Evolutionary conservation across 92 coral and sea anemone species (phyloP), one percentile per base, ranked within the genome.

Genomic region (Virgularia gustaviana): DNA sequence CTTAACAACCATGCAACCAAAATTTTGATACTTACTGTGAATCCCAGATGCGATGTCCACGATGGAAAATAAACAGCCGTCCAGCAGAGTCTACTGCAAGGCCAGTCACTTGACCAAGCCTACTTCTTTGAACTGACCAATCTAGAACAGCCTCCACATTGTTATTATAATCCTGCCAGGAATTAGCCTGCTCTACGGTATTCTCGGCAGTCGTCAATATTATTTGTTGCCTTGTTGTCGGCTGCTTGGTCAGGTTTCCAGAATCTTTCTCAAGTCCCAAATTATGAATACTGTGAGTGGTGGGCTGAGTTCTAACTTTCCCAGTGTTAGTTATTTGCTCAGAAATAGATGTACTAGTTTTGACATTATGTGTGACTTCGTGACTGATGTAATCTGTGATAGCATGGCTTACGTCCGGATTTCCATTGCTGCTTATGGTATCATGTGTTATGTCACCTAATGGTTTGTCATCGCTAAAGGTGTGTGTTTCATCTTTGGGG

Each of bases 101-200:
- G 9, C 96, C 99, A 3, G 90, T 81, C 42, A 94, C 96, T 72
- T 89, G 94, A 0, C 99, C 99, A 19, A 94, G 85, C 55, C 76
- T 73, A 33, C 60, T 52, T 5, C 28, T 38, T 11, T 38, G 44
- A 19, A 61, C 60, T 4, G 87, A 65, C 99, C 99, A 94, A n/a
- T 71, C 61, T n/a, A 72, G 74, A 25, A 89, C 86, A 57, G 84
- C 36, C 12, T 36, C 33, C 5, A 68, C 75, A 18, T 47, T 68
- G 39, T 43, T 20, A 7, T 31, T 27, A 43, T 29, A 22, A 10
- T 45, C 4, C 22, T 52, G 10, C 5, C 7, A 22, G 5, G 22
- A 22, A 3, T 22, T 12, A 22, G 7, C 58, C 22, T 47, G 6
- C n/a, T 15, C n/a, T 15, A 15, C 55, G 5, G 7, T 15, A 47